Percentiles rank a stretch among this genome's conserved stretches.
Evolutionary conservation across 2,888 invertebrate genomes (phyloP).

Genomic region (Xestia ashworthii): DNA sequence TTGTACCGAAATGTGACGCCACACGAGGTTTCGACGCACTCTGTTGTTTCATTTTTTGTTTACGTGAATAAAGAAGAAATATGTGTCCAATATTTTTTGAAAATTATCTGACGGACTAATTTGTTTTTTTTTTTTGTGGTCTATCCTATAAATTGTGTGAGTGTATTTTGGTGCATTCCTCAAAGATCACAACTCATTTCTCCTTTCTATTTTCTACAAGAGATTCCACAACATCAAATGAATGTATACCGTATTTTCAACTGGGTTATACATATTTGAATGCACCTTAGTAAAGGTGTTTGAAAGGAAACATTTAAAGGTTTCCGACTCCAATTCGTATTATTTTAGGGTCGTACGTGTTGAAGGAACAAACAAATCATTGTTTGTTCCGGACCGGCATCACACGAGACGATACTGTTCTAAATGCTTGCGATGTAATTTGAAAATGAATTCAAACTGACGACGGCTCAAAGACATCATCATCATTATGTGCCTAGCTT

Average conservation of each 20-base stretch:
- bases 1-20: too few species aligned
- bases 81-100: too few species aligned
- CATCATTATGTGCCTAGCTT: not conserved
- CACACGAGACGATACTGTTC: conserved; percentile 6
- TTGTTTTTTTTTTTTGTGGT: too few species aligned
- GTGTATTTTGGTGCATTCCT: too few species aligned
- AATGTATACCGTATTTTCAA: not conserved
- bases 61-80: too few species aligned
- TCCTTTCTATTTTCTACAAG: not conserved
- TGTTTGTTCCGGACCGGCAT: conserved; percentile 48
- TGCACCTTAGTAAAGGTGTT: not conserved
- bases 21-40: too few species aligned
- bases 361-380: conserved; percentile 35
- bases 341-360: conserved; percentile 32
- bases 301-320: not conserved
- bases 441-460: not conserved
- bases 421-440: not conserved
- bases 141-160: too few species aligned
- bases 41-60: too few species aligned
- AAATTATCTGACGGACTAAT: too few species aligned
- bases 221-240: not conserved
- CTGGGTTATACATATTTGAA: not conserved
- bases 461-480: not conserved
- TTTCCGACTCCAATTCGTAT: conserved; percentile 18
- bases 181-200: too few species aligned